Conservation (phyloP, 2,797 vertebrate genomes). For the Eurystomus glaucurus region DNA sequence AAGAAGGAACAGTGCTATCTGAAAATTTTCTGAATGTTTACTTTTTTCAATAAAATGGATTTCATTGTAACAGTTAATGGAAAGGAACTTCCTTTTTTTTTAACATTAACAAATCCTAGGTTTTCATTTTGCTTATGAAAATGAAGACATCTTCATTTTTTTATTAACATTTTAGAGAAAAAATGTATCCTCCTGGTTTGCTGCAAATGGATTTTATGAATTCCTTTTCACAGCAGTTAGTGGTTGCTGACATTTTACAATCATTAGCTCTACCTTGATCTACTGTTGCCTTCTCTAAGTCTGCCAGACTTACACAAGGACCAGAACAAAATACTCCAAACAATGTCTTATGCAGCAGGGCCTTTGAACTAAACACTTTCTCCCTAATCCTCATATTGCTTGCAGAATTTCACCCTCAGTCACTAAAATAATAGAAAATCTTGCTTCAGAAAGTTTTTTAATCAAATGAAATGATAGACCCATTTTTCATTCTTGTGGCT, state of each 20-base stretch:
- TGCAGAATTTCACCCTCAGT: slow-evolving; percentile 21
- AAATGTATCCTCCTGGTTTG: not conserved
- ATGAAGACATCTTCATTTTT: not conserved
- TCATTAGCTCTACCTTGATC: not conserved
- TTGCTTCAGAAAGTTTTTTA: slow-evolving; percentile 40
- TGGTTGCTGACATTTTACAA: not conserved
- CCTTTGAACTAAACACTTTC: not conserved
- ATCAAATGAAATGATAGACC: slow-evolving; percentile 20
- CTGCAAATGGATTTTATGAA: not conserved
- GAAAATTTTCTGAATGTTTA: not conserved
- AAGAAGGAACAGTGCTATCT: not conserved
- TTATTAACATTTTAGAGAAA: not conserved
- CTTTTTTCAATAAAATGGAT: not conserved
- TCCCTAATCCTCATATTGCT: not conserved
- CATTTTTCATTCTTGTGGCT: slow-evolving; percentile 38
- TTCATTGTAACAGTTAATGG: not conserved
- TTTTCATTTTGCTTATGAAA: not conserved
- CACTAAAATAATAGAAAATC: slow-evolving; percentile 43
- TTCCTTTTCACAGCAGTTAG: not conserved
- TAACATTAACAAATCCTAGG: not conserved
- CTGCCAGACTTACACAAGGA: not conserved
- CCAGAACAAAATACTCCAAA: not conserved
- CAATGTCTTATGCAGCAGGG: not conserved
- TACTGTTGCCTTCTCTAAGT: not conserved
- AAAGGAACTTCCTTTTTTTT: not conserved